Conservation (phyloP, 2,797 vertebrate species). For the Otus scops region DNA sequence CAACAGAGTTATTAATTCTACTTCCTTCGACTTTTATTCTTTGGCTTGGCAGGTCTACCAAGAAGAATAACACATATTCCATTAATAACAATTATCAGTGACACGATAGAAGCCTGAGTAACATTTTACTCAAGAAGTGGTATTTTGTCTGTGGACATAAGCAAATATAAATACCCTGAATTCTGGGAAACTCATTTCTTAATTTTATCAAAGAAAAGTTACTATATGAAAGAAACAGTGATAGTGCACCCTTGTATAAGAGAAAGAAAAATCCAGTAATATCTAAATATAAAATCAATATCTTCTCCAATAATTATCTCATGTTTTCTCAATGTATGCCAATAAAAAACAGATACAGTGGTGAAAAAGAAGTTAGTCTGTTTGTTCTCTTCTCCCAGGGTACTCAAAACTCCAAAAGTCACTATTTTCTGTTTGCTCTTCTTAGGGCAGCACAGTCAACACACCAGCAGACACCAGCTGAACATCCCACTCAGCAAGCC, state of each 20-base stretch:
- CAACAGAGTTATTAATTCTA: slow-evolving; percentile 68
- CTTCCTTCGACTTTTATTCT: slow-evolving; percentile 63
- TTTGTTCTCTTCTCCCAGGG: not conserved
- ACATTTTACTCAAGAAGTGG: slow-evolving; percentile 1
- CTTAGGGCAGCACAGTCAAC: not conserved
- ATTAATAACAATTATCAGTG: slow-evolving; percentile 71
- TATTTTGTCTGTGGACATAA: not conserved
- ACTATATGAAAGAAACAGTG: not conserved
- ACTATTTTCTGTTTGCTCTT: not conserved
- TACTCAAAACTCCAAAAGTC: not conserved
- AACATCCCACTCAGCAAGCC: not conserved
- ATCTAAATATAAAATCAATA: not conserved
- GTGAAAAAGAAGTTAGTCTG: not conserved
- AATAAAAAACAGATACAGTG: not conserved
- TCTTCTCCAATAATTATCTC: not conserved
- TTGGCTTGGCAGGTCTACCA: slow-evolving; percentile 39
- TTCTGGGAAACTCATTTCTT: not conserved
- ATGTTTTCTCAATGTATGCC: not conserved
- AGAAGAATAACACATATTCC: slow-evolving; percentile 25
- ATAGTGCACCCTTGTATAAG: not conserved
- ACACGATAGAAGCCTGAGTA: not conserved
- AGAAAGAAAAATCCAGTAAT: not conserved
- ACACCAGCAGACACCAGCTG: rapidly evolving
- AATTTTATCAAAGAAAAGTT: not conserved
- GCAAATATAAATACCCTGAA: not conserved